These are phyloP conservation scores for Luscinia luscinia DNA, from an alignment of 2,797 vertebrate species.

Conservation along the genomic window DNA sequence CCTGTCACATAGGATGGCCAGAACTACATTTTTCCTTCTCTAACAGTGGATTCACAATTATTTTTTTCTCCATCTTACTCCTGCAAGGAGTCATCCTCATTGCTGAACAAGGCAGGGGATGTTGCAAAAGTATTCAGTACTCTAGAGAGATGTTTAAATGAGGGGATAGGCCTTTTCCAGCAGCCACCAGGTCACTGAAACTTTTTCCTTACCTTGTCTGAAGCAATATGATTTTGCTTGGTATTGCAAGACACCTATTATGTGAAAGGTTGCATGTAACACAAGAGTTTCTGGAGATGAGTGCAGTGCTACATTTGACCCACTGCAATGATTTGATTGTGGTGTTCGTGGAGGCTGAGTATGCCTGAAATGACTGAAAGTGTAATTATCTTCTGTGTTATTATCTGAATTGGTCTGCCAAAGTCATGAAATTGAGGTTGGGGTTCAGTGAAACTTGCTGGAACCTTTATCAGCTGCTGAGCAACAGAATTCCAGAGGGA, in stretches of 20 bases:
- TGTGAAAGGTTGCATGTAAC: fast-evolving
- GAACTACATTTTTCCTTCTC: background rate
- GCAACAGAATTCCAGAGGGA: background rate
- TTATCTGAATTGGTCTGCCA: background rate
- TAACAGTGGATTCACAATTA: background rate
- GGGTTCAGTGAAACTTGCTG: background rate
- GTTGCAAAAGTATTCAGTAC: background rate
- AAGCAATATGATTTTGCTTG: fast-evolving
- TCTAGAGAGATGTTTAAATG: background rate
- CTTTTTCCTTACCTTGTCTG: background rate
- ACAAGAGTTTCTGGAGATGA: background rate
- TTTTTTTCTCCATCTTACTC: background rate
- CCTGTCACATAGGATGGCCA: background rate
- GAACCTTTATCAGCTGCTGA: background rate
- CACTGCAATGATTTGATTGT: background rate
- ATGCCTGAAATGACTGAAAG: background rate
- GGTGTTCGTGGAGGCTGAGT: background rate
- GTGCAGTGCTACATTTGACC: background rate
- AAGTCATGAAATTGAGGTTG: background rate
- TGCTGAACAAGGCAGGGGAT: background rate
- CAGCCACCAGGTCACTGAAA: background rate
- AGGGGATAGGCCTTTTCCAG: background rate
- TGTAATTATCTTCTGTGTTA: background rate
- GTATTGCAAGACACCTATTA: background rate
- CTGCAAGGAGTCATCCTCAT: background rate